Percentiles rank a stretch among this genome's conserved stretches.
phyloP scores from a whole-genome alignment of 2,888 invertebrate species.

The Galerucella calmariensis region DNA sequence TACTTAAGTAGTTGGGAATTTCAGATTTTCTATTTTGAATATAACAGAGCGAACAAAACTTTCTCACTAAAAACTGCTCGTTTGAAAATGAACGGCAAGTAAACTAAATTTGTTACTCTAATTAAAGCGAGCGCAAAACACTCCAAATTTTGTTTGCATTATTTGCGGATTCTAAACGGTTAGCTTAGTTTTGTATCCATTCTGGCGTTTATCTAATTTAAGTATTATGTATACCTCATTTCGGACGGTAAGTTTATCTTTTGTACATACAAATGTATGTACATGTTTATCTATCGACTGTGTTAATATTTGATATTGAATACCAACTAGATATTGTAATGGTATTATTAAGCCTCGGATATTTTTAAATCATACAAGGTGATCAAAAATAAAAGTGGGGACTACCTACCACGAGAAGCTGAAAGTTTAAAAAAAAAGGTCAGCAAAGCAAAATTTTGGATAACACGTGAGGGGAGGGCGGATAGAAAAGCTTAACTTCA shows the following conservation, averaged over 20 bases:
- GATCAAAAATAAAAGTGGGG: neutral
- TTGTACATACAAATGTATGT: neutral
- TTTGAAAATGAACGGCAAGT: no score
- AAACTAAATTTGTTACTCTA: neutral
- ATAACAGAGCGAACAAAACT: neutral
- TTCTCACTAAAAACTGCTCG: neutral
- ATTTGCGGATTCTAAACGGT: neutral
- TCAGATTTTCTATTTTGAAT: neutral
- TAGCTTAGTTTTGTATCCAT: neutral
- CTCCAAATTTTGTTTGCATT: neutral
- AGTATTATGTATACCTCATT: neutral
- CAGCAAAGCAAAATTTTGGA: no score
- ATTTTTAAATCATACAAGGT: neutral
- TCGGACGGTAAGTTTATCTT: neutral
- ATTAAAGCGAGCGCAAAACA: neutral
- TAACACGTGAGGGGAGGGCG: no score
- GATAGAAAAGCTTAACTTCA: no score
- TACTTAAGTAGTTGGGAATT: neutral
- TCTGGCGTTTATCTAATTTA: constrained; percentile 7
- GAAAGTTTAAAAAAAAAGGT: no score
- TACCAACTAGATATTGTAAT: neutral
- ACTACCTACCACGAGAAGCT: no score
- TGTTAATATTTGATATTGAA: neutral
- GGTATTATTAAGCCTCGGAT: neutral
- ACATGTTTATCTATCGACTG: neutral